phyloP scores from a whole-genome alignment of 1,140 invertebrate genomes.

The Drosophila erecta region DNA sequence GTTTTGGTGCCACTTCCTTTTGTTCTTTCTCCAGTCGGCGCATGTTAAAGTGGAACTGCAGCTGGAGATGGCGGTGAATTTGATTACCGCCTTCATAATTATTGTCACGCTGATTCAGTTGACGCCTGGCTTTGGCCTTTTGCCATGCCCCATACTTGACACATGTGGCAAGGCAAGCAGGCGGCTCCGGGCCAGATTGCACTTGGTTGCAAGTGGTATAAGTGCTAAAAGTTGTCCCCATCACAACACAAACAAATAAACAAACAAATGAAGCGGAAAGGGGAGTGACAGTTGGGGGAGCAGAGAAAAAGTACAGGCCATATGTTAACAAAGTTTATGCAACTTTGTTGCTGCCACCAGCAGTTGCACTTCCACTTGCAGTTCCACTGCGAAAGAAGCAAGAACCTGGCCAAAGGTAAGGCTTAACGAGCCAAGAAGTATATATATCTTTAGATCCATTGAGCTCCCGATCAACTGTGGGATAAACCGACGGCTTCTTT shows the following conservation, averaged over 20 bases:
- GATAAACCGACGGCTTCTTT: conserved; percentile 35
- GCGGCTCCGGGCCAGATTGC: conserved; percentile 37
- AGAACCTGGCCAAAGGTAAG: conserved; percentile 17
- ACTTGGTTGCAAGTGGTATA: conserved; percentile 56
- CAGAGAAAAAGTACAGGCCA: conserved; percentile 36
- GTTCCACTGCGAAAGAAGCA: conserved; percentile 1
- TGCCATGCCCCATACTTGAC: conserved; percentile 37
- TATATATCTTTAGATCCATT: neutral
- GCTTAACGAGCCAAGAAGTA: neutral
- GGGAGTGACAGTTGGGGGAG: conserved; percentile 25
- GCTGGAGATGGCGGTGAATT: conserved; percentile 49
- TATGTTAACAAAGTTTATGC: conserved; percentile 77
- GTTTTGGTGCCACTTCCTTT: conserved; percentile 75
- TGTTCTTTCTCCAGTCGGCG: conserved; percentile 60
- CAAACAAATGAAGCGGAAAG: conserved; percentile 42
- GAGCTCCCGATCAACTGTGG: conserved; percentile 7
- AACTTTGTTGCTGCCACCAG: conserved; percentile 50
- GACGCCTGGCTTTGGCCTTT: conserved; percentile 48
- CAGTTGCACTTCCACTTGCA: conserved; percentile 14
- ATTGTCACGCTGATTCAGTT: conserved; percentile 61
- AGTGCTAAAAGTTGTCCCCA: conserved; percentile 66
- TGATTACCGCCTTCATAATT: conserved; percentile 76
- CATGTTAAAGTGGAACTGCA: conserved; percentile 74
- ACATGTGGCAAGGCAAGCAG: conserved; percentile 40
- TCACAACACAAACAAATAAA: conserved; percentile 54